phyloP scores from a whole-genome alignment of 2,888 invertebrate genomes.

The Strigamia crassipes region DNA sequence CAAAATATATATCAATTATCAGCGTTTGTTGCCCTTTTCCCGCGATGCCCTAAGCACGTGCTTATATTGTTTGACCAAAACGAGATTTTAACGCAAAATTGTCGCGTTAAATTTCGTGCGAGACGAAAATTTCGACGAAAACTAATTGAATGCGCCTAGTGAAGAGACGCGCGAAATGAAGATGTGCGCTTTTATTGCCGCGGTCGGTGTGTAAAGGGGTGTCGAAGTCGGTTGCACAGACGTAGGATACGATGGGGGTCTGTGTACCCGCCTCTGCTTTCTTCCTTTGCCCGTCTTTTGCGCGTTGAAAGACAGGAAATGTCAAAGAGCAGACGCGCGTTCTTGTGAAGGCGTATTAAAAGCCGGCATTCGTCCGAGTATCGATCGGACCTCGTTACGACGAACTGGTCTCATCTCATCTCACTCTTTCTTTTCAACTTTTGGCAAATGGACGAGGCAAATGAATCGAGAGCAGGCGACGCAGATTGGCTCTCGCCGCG shows the following conservation, averaged over 20 bases:
- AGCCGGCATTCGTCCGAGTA: conserved; percentile 6
- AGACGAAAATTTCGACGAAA: no score
- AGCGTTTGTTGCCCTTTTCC: no score
- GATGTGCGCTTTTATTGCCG: no score
- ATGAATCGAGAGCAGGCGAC: conserved; percentile 40
- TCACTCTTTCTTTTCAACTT: neutral
- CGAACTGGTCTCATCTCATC: conserved; percentile 3
- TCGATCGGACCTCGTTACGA: conserved; percentile 1
- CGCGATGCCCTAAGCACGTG: no score
- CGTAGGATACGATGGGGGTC: neutral
- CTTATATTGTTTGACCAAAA: no score
- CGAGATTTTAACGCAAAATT: no score
- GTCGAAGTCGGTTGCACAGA: neutral
- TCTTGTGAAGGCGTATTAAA: conserved; percentile 40
- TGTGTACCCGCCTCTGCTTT: neutral
- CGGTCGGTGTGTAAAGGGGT: neutral
- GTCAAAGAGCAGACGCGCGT: conserved; percentile 40
- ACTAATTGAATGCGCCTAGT: no score
- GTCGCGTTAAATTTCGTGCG: no score
- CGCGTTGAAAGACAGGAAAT: conserved; percentile 39
- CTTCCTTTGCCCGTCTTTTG: conserved; percentile 19
- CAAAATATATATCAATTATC: no score
- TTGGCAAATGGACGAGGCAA: conserved; percentile 25
- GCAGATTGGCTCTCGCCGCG: conserved; percentile 37
- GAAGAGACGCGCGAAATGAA: no score